phyloP scores from a whole-genome alignment of 2,888 invertebrate species.

The Xanthorhoe spadicearia region DNA sequence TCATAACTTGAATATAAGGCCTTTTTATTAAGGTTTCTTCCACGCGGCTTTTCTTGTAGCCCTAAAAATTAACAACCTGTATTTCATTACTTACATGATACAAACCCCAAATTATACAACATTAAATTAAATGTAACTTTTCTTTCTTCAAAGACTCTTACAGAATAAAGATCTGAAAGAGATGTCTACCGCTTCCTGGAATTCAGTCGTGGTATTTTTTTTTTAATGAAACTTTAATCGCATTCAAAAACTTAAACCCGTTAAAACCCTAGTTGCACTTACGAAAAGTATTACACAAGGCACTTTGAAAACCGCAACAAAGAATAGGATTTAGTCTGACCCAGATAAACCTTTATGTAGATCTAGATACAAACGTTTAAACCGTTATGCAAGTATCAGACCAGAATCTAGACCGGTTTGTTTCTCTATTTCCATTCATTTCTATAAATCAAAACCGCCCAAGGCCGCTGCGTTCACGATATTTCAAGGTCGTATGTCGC shows the following conservation, averaged over 20 bases:
- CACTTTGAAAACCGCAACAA: not conserved
- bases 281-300: not conserved
- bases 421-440: constrained; percentile 40
- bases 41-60: no score
- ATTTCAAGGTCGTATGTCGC: constrained; percentile 38
- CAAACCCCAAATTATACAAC: no score
- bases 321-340: constrained; percentile 15
- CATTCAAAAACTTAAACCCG: not conserved
- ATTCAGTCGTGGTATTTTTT: no score
- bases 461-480: constrained; percentile 44
- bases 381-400: constrained; percentile 31
- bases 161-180: no score
- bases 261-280: not conserved
- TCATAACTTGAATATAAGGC: no score
- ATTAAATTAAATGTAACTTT: no score
- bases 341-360: constrained; percentile 14
- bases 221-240: no score
- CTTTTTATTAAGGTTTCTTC: no score
- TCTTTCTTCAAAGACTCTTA: no score
- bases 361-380: constrained; percentile 8
- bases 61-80: no score
- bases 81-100: no score
- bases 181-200: no score
- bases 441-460: constrained; percentile 40
- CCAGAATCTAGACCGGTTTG: constrained; percentile 36